Evolutionary conservation across 1,140 invertebrate genomes (phyloP), one percentile per base, ranked within the genome.

Genomic region (Oedothorax gibbosus): DNA sequence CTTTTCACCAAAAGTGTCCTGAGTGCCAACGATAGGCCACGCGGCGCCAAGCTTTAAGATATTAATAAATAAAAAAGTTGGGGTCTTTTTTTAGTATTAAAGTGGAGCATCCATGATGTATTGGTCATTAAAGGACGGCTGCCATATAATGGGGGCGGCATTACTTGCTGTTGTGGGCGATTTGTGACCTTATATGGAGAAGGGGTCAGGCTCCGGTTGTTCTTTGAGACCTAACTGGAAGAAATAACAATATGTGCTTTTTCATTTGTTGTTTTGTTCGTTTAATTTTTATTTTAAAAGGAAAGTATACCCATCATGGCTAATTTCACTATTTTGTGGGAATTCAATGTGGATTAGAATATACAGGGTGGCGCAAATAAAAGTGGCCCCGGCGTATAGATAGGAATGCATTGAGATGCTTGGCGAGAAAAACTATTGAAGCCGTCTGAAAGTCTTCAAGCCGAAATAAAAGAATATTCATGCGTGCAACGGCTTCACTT

Each of bases 21-120:
- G 49, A 51, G 60, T 49, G 56, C 20, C 56, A 77, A 66, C 49
- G 77, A 79, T 79, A 79, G 77, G 62, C 51, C 71, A 35, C 35
- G 35, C 53, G 78, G 78, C 78, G 78, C 78, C 78, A 71, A 54
- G 53, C 21, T 65, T 71, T 0, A 35, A 71, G 78, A 71, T 65
- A 71, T 81, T 81, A 81, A 81, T 81, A 81, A 81, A 81, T 81
- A 81, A 81, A 71, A 71, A 12, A 51, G 60, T 18, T 62, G 60
- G 8, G 64, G 60, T 57, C 78, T 81, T 81, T 81, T 81, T 81
- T 81, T 71, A 71, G 66, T 15, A n/a, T 57, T n/a, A 57, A 81
- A 81, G 78, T 81, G 78, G 78, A 53, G 62, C 77, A 53, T n/a
- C 77, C 62, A 68, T 71, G 78, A 81, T 81, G 78, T 71, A 81